Percentiles rank a stretch among this genome's conserved stretches.
Evolutionary conservation across 2,797 vertebrate genomes (phyloP).

Genomic region (Microctenopoma lineatum): DNA sequence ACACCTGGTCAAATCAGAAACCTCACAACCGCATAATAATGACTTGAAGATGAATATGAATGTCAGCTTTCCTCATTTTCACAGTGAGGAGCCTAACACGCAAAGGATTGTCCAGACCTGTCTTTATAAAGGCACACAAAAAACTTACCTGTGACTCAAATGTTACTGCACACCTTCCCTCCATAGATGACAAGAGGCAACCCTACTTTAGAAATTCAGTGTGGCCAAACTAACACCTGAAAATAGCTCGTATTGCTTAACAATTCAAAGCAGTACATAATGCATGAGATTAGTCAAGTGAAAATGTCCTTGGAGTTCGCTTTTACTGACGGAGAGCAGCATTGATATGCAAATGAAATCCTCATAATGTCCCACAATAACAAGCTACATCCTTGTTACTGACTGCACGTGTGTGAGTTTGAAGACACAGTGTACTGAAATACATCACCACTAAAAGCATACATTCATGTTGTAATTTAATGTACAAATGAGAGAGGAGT

Average conservation of each 20-base stretch:
- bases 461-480: slow-evolving; percentile 35
- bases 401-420: slow-evolving; percentile 37
- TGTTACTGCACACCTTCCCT: slow-evolving; percentile 16
- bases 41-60: slow-evolving; percentile 39
- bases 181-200: slow-evolving; percentile 39
- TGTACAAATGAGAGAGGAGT: slow-evolving; percentile 33
- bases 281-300: slow-evolving; percentile 54
- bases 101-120: slow-evolving; percentile 35
- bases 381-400: slow-evolving; percentile 45
- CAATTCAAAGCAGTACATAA: slow-evolving; percentile 57
- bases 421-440: slow-evolving; percentile 40
- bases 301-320: slow-evolving; percentile 56
- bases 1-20: slow-evolving; percentile 25
- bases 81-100: slow-evolving; percentile 40
- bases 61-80: slow-evolving; percentile 38
- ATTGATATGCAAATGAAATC: slow-evolving; percentile 68
- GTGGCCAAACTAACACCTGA: slow-evolving; percentile 45
- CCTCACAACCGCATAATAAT: slow-evolving; percentile 17
- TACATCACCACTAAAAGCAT: slow-evolving; percentile 36
- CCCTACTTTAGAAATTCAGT: slow-evolving; percentile 38
- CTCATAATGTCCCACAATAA: slow-evolving; percentile 51
- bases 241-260: slow-evolving; percentile 50
- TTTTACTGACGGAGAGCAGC: slow-evolving; percentile 61
- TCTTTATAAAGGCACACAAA: slow-evolving; percentile 62
- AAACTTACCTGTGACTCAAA: slow-evolving; percentile 36